Evolutionary conservation across 2,113 vertebrate genomes (phyloP).

Genomic region (Labrus mixtus): DNA sequence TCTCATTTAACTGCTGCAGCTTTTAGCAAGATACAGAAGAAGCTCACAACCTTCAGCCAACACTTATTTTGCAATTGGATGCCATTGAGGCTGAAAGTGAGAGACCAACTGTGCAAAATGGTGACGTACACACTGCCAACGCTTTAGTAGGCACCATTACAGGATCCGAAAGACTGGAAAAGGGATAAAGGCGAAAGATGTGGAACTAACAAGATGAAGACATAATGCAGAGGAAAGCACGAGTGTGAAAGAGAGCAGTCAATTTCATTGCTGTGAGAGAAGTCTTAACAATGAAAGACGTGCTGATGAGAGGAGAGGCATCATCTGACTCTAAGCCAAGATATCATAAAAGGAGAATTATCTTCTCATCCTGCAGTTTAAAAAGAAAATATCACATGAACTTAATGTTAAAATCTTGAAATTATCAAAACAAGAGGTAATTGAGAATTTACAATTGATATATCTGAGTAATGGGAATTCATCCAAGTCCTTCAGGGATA

Average conservation of each 20-base stretch:
- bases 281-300: slow-evolving; percentile 43
- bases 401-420: not conserved
- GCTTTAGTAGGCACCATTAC: slow-evolving; percentile 45
- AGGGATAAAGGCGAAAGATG: slow-evolving; percentile 64
- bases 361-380: not conserved
- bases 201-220: slow-evolving; percentile 69
- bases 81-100: slow-evolving; percentile 43
- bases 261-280: slow-evolving; percentile 35
- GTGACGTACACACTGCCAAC: slow-evolving; percentile 24
- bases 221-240: slow-evolving; percentile 47
- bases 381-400: not conserved
- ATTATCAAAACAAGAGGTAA: slow-evolving; percentile 27
- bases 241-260: slow-evolving; percentile 47
- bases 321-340: slow-evolving; percentile 23
- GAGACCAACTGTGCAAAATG: slow-evolving; percentile 35
- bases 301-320: slow-evolving; percentile 46
- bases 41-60: slow-evolving; percentile 58
- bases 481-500: slow-evolving; percentile 2
- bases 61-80: slow-evolving; percentile 33
- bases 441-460: slow-evolving; percentile 11
- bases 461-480: slow-evolving; percentile 14
- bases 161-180: slow-evolving; percentile 61
- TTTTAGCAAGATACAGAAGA: slow-evolving; percentile 34
- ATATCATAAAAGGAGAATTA: slow-evolving; percentile 36
- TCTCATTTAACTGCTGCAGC: slow-evolving; percentile 55